Percentiles rank a stretch among this genome's conserved stretches.
Conservation (phyloP, 2,113 vertebrate genomes). For the Ahaetulla prasina region DNA sequence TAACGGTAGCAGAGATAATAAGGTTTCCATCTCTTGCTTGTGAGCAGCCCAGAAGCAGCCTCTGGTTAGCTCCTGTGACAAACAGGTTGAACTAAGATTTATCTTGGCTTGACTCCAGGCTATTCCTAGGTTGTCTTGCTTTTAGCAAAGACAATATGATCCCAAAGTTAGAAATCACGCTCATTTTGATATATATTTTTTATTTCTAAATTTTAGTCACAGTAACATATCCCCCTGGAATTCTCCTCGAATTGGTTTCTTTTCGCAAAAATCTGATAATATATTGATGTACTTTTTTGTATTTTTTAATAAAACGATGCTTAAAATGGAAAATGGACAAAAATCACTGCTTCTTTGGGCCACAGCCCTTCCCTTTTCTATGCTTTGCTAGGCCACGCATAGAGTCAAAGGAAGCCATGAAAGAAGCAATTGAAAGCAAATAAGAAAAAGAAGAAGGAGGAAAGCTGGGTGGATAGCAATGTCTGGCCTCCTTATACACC, state of each 20-base stretch:
- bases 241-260: background rate
- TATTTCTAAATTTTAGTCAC: background rate
- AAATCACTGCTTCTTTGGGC: background rate
- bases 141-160: background rate
- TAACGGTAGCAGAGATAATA: background rate
- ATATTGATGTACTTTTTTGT: background rate
- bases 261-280: slow-evolving; percentile 2
- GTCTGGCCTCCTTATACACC: background rate
- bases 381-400: background rate
- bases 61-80: background rate
- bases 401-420: background rate
- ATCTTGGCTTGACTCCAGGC: background rate
- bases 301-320: background rate
- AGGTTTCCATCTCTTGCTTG: background rate
- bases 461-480: background rate
- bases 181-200: background rate
- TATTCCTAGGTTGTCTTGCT: background rate
- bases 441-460: background rate
- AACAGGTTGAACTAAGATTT: background rate
- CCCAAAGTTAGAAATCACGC: background rate
- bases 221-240: background rate
- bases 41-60: background rate
- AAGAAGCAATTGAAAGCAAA: background rate
- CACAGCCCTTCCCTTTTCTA: rapidly evolving
- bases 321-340: rapidly evolving